A percentile compares a stretch with the other conserved stretches of the same genome.
These are phyloP conservation scores for Ameiurus melas DNA, from an alignment of 2,113 vertebrate genomes.

Conservation along the genomic window DNA sequence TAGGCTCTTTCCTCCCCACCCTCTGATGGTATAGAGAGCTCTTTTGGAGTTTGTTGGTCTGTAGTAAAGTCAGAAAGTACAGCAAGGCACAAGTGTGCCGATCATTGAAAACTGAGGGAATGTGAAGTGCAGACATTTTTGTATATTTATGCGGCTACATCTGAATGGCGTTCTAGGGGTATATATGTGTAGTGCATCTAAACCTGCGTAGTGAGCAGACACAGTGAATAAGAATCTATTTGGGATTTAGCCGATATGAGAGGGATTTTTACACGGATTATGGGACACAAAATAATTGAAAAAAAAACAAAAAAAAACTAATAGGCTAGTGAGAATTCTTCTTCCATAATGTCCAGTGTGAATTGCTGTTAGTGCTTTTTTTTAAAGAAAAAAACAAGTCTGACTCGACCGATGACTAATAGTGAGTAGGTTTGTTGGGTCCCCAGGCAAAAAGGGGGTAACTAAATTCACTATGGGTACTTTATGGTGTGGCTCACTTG, in stretches of 20 bases:
- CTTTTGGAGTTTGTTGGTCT: background rate
- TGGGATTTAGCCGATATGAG: background rate
- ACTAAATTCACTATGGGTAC: background rate
- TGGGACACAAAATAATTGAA: background rate
- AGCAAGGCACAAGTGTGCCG: background rate
- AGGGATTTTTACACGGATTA: background rate
- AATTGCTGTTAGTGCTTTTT: too few relatives aligned
- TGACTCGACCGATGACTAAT: too few relatives aligned
- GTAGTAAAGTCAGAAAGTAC: background rate
- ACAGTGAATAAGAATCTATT: background rate
- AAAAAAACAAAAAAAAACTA: background rate
- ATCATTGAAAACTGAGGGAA: background rate
- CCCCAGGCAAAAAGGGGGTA: background rate
- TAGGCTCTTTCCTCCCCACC: slow-evolving; percentile 48
- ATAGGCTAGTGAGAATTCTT: background rate
- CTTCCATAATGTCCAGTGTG: background rate
- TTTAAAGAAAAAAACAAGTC: too few relatives aligned
- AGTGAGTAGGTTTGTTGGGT: background rate
- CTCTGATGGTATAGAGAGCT: background rate
- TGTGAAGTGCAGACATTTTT: background rate
- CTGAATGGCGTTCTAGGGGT: background rate
- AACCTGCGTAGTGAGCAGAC: background rate
- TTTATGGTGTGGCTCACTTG: background rate
- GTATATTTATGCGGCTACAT: background rate
- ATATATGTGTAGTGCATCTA: background rate